phyloP scores from a whole-genome alignment of 2,113 vertebrate genomes.

The Spea multiplicata region DNA sequence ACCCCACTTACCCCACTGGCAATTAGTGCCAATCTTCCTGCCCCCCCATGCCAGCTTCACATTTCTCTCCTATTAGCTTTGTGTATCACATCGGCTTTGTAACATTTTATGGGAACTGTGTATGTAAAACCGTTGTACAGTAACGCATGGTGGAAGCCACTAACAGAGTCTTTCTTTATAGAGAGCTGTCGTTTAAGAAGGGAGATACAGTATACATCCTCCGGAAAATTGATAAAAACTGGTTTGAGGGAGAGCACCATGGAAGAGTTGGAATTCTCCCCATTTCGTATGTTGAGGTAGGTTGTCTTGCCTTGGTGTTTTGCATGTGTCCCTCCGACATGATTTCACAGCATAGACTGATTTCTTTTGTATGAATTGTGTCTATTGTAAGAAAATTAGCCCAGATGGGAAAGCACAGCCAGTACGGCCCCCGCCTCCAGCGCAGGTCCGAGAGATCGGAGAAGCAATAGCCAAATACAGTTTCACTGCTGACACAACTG shows the following conservation, averaged over 20 bases:
- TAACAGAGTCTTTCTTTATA: slow-evolving; percentile 60
- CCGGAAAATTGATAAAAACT: slow-evolving; percentile 97
- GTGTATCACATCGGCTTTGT: not conserved
- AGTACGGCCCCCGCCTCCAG: slow-evolving; percentile 88
- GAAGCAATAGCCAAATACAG: slow-evolving; percentile 93
- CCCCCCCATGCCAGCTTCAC: no score
- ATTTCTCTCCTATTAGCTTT: not conserved
- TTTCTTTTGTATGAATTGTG: not conserved
- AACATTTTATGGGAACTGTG: not conserved
- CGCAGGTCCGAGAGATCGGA: slow-evolving; percentile 88
- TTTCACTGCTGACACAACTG: slow-evolving; percentile 93
- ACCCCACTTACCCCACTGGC: no score
- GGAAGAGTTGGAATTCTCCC: slow-evolving; percentile 93
- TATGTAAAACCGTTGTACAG: not conserved
- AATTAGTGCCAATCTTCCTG: no score
- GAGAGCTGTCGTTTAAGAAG: slow-evolving; percentile 96
- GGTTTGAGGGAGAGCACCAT: slow-evolving; percentile 93
- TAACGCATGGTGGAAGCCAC: no score
- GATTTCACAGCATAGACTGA: not conserved
- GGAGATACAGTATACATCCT: slow-evolving; percentile 94
- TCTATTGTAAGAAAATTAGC: slow-evolving; percentile 72
- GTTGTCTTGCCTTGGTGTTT: slow-evolving; percentile 44
- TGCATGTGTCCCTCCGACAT: not conserved
- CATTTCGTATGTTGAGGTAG: slow-evolving; percentile 93
- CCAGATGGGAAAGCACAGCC: slow-evolving; percentile 88